Percentiles rank a stretch among this genome's conserved stretches.
These are phyloP conservation scores for Acanthiza pusilla DNA, from an alignment of 2,797 vertebrate species.

Conservation along the genomic window DNA sequence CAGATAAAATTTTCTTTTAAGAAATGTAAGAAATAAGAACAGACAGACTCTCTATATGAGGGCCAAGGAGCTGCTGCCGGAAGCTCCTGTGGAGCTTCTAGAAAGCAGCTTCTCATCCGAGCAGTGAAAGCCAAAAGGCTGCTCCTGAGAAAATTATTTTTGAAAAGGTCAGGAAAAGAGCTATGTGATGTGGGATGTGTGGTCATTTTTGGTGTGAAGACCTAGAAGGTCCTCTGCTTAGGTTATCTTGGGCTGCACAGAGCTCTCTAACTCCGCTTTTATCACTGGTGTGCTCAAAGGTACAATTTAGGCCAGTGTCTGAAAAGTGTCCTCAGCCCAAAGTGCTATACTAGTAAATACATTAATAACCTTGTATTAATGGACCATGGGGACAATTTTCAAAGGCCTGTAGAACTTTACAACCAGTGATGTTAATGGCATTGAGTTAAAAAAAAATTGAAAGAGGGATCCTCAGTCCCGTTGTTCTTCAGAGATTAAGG, in stretches of 20 bases:
- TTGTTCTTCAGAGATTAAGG: not conserved
- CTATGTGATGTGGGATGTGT: accelerated
- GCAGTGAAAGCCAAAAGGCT: not conserved
- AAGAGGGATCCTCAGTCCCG: not conserved
- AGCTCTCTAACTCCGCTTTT: not conserved
- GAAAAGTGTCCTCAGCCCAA: not conserved
- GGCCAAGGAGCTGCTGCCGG: not conserved
- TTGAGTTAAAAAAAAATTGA: not conserved
- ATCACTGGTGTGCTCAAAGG: not conserved
- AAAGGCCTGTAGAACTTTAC: not conserved
- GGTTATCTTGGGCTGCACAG: not conserved
- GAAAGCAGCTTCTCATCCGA: not conserved
- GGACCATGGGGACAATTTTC: not conserved
- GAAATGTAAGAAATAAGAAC: not conserved
- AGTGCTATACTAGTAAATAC: not conserved
- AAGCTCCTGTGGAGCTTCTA: not conserved
- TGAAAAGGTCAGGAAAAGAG: not conserved
- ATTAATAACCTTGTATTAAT: not conserved
- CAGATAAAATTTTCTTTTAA: not conserved
- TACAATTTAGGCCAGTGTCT: not conserved
- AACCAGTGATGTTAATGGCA: not conserved
- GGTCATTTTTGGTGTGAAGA: not conserved
- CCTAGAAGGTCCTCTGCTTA: not conserved
- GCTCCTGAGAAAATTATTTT: not conserved
- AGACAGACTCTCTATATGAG: not conserved